Evolutionary conservation across 2,113 vertebrate species (phyloP).

Genomic region (Dolichallabes microphthalmus): DNA sequence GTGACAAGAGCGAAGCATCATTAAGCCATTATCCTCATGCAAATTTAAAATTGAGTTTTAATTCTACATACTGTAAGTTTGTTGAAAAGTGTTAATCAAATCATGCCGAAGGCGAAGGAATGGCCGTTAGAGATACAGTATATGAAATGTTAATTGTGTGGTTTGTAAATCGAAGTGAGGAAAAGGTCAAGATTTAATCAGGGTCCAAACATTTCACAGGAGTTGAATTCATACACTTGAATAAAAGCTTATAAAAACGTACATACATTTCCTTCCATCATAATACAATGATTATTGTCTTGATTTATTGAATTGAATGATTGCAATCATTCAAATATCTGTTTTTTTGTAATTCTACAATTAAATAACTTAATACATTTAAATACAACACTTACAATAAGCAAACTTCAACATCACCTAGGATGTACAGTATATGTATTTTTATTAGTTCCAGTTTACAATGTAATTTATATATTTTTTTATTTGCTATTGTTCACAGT

Average conservation of each 20-base stretch:
- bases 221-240: background rate
- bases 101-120: background rate
- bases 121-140: background rate
- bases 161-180: background rate
- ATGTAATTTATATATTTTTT: background rate
- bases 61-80: constrained; percentile 1
- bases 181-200: background rate
- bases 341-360: background rate
- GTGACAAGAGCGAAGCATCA: constrained; percentile 30
- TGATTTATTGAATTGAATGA: background rate
- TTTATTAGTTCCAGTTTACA: background rate
- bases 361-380: background rate
- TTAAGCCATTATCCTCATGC: constrained; percentile 43
- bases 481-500: background rate
- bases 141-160: background rate
- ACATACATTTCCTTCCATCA: background rate
- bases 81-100: constrained; percentile 3
- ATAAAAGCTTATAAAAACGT: background rate
- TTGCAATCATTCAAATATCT: background rate
- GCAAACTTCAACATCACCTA: background rate
- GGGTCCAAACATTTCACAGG: background rate
- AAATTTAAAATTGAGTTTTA: constrained; percentile 29
- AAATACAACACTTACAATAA: background rate
- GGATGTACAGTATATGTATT: no score
- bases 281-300: background rate